Evolutionary conservation across 2,888 invertebrate species (phyloP).

Genomic region (Spatulosminthurus flaviceps): DNA sequence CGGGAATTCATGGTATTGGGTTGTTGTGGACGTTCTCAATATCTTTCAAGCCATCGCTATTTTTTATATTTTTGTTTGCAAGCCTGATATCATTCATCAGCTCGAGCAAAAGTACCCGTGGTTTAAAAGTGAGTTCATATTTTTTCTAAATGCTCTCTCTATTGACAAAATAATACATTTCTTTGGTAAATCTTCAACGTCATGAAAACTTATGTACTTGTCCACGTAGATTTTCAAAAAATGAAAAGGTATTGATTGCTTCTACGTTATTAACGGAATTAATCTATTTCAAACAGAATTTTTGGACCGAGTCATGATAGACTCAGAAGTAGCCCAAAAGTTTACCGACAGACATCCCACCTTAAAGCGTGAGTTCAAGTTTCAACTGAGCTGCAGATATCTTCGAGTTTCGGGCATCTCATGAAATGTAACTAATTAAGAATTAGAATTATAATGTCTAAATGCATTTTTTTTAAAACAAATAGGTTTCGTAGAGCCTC

Average conservation of each 20-base stretch:
- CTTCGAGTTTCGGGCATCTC: too few relatives aligned
- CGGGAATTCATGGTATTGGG: conserved; percentile 54
- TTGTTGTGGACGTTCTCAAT: conserved; percentile 57
- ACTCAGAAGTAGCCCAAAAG: background rate
- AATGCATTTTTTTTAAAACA: too few relatives aligned
- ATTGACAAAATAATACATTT: too few relatives aligned
- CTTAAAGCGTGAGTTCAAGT: background rate
- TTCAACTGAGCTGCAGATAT: too few relatives aligned
- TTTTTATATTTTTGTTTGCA: conserved; percentile 61
- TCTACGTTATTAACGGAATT: background rate
- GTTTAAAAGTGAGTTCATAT: conserved; percentile 54
- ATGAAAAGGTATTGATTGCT: background rate
- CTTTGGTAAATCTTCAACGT: too few relatives aligned
- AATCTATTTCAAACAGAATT: conserved; percentile 2
- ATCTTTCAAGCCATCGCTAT: conserved; percentile 61
- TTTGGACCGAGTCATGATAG: background rate
- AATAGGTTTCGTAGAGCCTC: too few relatives aligned
- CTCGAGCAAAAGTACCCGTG: conserved; percentile 57
- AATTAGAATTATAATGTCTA: too few relatives aligned
- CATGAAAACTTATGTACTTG: too few relatives aligned
- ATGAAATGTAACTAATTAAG: too few relatives aligned
- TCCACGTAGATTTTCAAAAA: too few relatives aligned
- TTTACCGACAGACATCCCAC: background rate
- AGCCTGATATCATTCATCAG: conserved; percentile 56
- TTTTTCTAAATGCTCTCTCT: background rate